Conservation (phyloP, 1,140 invertebrate genomes). For the Wasmannia auropunctata region DNA sequence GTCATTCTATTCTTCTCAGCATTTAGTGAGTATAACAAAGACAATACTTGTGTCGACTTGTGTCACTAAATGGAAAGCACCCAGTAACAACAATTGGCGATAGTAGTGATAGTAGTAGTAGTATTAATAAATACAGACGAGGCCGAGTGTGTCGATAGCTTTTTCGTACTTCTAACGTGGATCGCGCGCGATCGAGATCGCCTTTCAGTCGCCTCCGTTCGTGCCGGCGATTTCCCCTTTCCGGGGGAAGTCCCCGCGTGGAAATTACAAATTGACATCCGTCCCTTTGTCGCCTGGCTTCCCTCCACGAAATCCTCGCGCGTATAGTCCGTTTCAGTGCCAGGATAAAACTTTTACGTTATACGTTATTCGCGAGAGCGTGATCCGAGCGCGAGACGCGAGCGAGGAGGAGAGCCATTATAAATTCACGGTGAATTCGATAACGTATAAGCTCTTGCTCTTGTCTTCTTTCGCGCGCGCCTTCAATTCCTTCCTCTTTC, state of each 20-base stretch:
- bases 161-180: background rate
- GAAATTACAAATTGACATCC: no score
- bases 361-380: background rate
- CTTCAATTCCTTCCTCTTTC: background rate
- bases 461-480: background rate
- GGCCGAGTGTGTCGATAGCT: background rate
- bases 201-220: background rate
- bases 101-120: background rate
- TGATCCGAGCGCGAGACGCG: background rate
- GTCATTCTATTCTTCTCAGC: no score
- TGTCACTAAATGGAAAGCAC: no score
- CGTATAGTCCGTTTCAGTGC: background rate
- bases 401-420: slow-evolving; percentile 14
- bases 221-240: background rate
- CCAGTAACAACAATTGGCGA: background rate
- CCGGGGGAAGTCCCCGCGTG: background rate
- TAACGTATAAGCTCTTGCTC: no score
- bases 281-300: background rate
- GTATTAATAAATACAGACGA: slow-evolving; percentile 35
- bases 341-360: slow-evolving; percentile 29
- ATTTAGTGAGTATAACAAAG: no score
- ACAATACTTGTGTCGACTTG: no score
- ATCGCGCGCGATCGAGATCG: slow-evolving; percentile 1
- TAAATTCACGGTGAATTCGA: background rate
- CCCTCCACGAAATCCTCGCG: background rate